Conservation (phyloP, 2,113 vertebrate species). For the Corapipo altera region DNA sequence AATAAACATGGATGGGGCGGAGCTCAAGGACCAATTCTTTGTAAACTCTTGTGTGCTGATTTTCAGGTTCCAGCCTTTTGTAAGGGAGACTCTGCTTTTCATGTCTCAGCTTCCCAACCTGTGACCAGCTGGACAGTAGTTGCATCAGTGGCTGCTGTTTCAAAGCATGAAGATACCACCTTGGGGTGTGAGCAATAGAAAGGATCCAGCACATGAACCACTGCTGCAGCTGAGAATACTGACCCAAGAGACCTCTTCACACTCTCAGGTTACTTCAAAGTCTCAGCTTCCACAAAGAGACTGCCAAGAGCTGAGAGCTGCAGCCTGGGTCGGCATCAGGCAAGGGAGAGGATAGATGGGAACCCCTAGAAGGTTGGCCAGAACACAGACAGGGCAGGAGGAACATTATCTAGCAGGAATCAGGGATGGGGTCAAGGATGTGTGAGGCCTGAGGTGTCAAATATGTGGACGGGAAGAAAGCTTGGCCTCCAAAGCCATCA, state of each 20-base stretch:
- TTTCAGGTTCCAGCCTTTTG: neutral
- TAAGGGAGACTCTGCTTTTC: neutral
- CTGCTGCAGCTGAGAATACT: neutral
- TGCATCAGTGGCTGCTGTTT: neutral
- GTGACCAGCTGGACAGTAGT: neutral
- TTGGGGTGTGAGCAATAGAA: rapidly evolving
- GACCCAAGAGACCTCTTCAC: neutral
- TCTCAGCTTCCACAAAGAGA: neutral
- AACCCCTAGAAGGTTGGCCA: neutral
- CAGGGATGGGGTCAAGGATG: neutral
- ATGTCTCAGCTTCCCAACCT: neutral
- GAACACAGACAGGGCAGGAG: neutral
- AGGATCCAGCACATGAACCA: neutral
- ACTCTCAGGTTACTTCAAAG: neutral
- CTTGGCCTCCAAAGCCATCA: neutral
- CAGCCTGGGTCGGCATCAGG: neutral
- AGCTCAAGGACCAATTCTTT: neutral
- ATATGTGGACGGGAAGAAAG: neutral
- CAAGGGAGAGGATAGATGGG: neutral
- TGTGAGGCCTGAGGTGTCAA: neutral
- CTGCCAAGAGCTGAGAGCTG: neutral
- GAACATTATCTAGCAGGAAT: neutral
- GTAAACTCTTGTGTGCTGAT: neutral
- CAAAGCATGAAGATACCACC: neutral
- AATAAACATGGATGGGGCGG: constrained; percentile 10